Evolutionary conservation across 2,888 invertebrate species (phyloP).

Genomic region (Philhelius pedissequus): DNA sequence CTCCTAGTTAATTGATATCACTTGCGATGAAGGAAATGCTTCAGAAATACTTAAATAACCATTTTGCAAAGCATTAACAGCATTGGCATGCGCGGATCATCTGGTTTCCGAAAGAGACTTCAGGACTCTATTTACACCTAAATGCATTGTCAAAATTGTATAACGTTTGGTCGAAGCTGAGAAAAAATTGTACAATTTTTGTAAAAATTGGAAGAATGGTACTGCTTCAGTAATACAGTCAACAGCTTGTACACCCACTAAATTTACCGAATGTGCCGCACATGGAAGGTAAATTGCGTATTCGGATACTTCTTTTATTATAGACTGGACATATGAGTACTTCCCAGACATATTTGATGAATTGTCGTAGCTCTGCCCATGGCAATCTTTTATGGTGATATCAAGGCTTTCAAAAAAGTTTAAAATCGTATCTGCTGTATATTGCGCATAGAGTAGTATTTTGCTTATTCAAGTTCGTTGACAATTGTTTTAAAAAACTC

Average conservation of each 20-base stretch:
- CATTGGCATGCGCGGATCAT: slow-evolving; percentile 21
- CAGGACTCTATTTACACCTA: slow-evolving; percentile 16
- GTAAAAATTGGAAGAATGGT: slow-evolving; percentile 20
- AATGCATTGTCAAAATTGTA: not conserved
- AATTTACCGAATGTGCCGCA: not conserved
- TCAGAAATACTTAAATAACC: not conserved
- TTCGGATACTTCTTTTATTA: too few species aligned
- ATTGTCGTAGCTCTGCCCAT: too few species aligned
- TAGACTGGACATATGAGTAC: too few species aligned
- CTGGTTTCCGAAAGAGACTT: slow-evolving; percentile 26
- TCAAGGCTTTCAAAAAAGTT: too few species aligned
- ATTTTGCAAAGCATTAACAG: slow-evolving; percentile 5
- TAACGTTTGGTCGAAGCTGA: not conserved
- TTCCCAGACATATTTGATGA: not conserved
- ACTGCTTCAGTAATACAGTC: not conserved
- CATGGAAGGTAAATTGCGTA: not conserved
- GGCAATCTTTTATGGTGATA: too few species aligned
- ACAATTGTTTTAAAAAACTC: not conserved
- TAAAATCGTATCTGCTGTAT: slow-evolving; percentile 9
- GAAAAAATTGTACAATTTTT: slow-evolving; percentile 26
- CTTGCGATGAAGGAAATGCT: too few species aligned
- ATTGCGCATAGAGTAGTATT: slow-evolving; percentile 17
- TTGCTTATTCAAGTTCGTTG: too few species aligned
- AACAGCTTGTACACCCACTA: slow-evolving; percentile 13
- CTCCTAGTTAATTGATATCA: too few species aligned